Conservation (phyloP, 2,888 invertebrate genomes). For the Cantharis nigra region DNA sequence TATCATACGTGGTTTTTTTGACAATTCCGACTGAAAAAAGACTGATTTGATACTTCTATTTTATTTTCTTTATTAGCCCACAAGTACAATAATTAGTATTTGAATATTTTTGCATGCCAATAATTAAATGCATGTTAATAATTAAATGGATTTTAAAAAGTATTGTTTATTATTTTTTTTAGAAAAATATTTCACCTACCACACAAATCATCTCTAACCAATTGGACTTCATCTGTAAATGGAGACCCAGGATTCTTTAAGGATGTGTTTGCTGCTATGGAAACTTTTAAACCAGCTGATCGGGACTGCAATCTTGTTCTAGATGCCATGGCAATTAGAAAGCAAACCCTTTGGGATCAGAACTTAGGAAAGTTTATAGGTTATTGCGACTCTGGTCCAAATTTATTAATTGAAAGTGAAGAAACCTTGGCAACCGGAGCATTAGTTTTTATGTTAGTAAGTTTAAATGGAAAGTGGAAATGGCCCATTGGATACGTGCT, state of each 20-base stretch:
- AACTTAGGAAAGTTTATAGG: background rate
- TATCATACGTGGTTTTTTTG: too few relatives aligned
- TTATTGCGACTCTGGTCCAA: too few relatives aligned
- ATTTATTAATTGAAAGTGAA: too few relatives aligned
- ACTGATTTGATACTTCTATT: too few relatives aligned
- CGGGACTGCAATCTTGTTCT: background rate
- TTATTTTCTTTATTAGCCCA: too few relatives aligned
- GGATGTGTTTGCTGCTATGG: background rate
- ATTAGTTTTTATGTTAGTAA: constrained; percentile 27
- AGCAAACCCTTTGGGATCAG: constrained; percentile 21
- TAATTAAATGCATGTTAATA: too few relatives aligned
- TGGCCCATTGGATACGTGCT: constrained; percentile 25
- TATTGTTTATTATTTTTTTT: too few relatives aligned
- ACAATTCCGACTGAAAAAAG: too few relatives aligned
- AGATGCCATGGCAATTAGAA: constrained; percentile 22
- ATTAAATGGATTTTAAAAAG: too few relatives aligned
- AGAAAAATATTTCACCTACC: too few relatives aligned
- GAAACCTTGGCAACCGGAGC: background rate
- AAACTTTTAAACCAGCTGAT: background rate
- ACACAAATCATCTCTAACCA: background rate
- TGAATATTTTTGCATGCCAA: too few relatives aligned
- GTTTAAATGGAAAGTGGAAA: constrained; percentile 17
- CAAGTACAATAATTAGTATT: too few relatives aligned
- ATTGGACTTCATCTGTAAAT: constrained; percentile 7
- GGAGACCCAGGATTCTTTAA: constrained; percentile 6